These are phyloP conservation scores for Anoura caudifer DNA, from an alignment of 2,113 vertebrate genomes.

Conservation along the genomic window DNA sequence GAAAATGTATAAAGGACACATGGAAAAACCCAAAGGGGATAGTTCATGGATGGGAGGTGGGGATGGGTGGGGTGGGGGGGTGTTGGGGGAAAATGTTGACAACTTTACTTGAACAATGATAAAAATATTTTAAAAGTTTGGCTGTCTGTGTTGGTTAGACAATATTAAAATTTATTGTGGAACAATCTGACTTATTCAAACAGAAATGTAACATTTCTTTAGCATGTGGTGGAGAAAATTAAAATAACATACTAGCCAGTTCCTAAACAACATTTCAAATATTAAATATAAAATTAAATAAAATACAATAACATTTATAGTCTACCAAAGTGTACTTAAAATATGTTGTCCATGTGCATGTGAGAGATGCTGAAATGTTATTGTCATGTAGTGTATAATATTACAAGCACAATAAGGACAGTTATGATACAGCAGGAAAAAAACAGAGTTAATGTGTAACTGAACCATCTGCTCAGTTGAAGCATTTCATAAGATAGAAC, in stretches of 20 bases:
- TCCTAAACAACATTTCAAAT: constrained; percentile 6
- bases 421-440: not conserved
- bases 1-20: too few species aligned
- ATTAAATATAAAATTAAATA: not conserved
- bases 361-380: not conserved
- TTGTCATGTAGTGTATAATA: not conserved
- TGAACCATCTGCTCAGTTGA: not conserved
- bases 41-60: too few species aligned
- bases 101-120: too few species aligned
- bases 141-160: not conserved
- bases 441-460: not conserved
- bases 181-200: not conserved
- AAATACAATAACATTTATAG: not conserved
- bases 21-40: too few species aligned
- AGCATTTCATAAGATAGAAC: not conserved
- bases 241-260: not conserved
- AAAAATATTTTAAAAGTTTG: not conserved
- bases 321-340: not conserved
- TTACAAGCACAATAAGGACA: not conserved
- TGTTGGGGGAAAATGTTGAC: too few species aligned
- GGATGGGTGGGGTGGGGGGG: too few species aligned
- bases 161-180: not conserved
- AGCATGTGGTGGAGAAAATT: not conserved
- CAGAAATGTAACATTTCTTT: not conserved
- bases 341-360: not conserved